Evolutionary conservation across 2,113 vertebrate genomes (phyloP), one percentile per base, ranked within the genome.

Genomic region (Sorex araneus): DNA sequence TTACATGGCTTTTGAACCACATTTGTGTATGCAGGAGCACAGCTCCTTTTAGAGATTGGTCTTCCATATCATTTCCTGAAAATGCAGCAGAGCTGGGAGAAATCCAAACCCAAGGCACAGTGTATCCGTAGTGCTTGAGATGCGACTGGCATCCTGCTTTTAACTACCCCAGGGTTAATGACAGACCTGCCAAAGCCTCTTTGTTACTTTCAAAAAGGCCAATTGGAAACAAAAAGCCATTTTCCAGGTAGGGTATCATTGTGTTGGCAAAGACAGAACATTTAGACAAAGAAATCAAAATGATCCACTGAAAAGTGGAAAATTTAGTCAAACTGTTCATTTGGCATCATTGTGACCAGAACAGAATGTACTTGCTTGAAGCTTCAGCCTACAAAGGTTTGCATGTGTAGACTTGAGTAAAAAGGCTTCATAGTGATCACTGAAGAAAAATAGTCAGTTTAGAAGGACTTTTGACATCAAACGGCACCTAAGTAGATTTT

Each of bases 1-100:
- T 97, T 98, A 97, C 96, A 95, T 97, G 97, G 89, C 97, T 97
- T 97, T 96, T 98, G 96, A 97, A 97, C 96, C 95, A 95, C 66
- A 87, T 97, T 97, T 97, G 93, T 89, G 87, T 94, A 95, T 94
- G 96, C 89, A 91, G 94, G 96, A 96, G 77, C 76, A 81, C 40
- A 94, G 64, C 67, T 96, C 2, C 3, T 91, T 97, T 97, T 93
- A 97, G 80, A 95, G 81, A 75, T 36, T 95, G 43, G 36, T 87
- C 79, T 92, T 97, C 94, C 95, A 97, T 94, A 97, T 96, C 6
- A 2, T 97, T 97, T 97, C 97, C 95, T 71, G 90, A 97, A 90
- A 97, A 85, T 93, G 50, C 45, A 94, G 54, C 71, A 87, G 47
- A 94, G 79, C 88, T 84, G 75, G 95, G 87, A 82, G 87, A 96